phyloP scores from a whole-genome alignment of 92 coral and sea anemone genomes.

The Virgularia gustaviana region DNA sequence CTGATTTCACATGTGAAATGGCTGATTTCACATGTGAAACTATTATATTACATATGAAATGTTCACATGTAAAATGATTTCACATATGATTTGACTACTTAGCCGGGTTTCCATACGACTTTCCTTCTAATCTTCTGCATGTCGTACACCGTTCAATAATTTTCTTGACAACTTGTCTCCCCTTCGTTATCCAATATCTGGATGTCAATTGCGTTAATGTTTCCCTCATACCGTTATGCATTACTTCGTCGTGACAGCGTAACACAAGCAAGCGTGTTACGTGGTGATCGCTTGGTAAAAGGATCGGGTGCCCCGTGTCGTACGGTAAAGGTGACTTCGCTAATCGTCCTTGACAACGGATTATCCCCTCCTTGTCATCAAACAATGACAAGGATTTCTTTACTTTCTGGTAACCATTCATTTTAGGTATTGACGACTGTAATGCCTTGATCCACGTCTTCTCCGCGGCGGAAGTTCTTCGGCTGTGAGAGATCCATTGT shows the following conservation, averaged over 20 bases:
- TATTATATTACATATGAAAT: too few relatives aligned
- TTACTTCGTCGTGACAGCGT: constrained; percentile 28
- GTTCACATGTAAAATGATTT: too few relatives aligned
- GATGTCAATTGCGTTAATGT: constrained; percentile 42
- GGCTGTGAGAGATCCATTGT: constrained; percentile 14
- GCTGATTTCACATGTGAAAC: too few relatives aligned
- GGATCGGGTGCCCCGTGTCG: constrained; percentile 33
- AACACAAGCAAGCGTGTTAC: constrained; percentile 33
- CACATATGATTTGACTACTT: too few relatives aligned
- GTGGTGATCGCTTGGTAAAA: constrained; percentile 37
- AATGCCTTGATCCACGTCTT: constrained; percentile 43
- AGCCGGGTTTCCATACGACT: constrained; percentile 18
- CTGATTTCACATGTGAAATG: too few relatives aligned
- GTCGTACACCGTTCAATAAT: constrained; percentile 27
- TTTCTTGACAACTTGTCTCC: constrained; percentile 42
- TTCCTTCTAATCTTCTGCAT: constrained; percentile 37
- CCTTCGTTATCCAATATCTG: constrained; percentile 44
- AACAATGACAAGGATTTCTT: constrained; percentile 29
- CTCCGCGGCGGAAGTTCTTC: constrained; percentile 34
- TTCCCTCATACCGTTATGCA: too few relatives aligned
- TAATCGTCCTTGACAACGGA: constrained; percentile 34
- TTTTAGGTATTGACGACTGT: constrained; percentile 9
- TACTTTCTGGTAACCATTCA: constrained; percentile 17
- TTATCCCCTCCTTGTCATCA: constrained; percentile 29
- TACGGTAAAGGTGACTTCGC: constrained; percentile 32